Evolutionary conservation across 2,888 invertebrate genomes (phyloP), one percentile per base, ranked within the genome.

Genomic region (Litoditis marina): DNA sequence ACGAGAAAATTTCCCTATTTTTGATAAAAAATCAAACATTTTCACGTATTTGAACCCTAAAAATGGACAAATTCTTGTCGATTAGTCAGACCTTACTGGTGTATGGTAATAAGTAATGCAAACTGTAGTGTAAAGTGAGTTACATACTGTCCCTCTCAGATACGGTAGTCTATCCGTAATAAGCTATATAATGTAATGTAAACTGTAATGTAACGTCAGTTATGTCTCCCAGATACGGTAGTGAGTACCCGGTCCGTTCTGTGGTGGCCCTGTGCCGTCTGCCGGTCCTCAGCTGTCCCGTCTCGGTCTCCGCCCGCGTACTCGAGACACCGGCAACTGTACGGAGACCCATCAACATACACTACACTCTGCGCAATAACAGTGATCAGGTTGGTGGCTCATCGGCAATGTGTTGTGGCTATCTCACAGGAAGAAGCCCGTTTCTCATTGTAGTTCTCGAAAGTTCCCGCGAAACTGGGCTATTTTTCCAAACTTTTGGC

Each of bases 201-300:
- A 36, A 54, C 8, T 31, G 25, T 8, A 28, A 22, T 31, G 11
- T 31, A 22, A 32, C 22, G 22, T 31, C 3, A 19, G n/a, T 30
- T 50, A 46, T 36, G 36, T 36, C 36, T 66, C 68, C 19, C 68
- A 71, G 71, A 51, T 28, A 19, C 1, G 55, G 50, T 2, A n/a
- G 42, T 16, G 11, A 61, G 11, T 59, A 50, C 27, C 51, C 68
- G 4, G 74, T 74, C 31, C 69, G 74, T n/a, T 68, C 72, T 3
- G 65, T 72, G 19, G 59, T 71, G 2, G 66, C 74, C 19, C 57
- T 74, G 6, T 63, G 65, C 32, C 57, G 70, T 4, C 54, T 70
- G 13, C 65, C 68, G 0, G 64, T 72, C 6, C 44, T 70, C n/a
- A 31, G 66, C 19, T 74, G 74, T 46, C 74, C 74, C 0, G 58